phyloP scores from a whole-genome alignment of 2,113 vertebrate genomes.

The Hirundichthys speculiger region DNA sequence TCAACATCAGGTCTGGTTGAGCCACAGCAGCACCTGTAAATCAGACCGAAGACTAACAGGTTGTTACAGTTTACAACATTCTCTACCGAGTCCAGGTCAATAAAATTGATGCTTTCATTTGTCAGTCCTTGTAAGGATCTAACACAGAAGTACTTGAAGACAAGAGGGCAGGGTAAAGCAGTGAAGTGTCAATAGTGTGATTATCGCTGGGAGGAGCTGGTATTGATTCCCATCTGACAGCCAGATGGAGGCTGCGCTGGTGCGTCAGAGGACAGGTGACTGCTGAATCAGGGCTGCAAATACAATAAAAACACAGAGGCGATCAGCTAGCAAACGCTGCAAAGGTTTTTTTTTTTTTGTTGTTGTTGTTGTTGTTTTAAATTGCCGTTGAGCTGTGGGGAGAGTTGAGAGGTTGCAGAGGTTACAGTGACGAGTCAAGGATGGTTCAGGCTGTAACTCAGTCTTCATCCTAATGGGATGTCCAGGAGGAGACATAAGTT shows the following conservation, averaged over 20 bases:
- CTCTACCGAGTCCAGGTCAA: not conserved
- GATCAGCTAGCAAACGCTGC: too few relatives aligned
- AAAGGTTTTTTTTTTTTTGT: not conserved
- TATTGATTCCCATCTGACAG: conserved; percentile 52
- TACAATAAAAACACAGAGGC: not conserved
- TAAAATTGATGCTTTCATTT: conserved; percentile 1
- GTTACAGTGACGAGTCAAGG: too few relatives aligned
- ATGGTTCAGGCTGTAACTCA: conserved; percentile 22
- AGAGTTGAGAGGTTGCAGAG: conserved; percentile 17
- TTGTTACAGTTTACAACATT: conserved; percentile 3
- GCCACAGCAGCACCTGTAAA: not conserved
- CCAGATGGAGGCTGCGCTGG: conserved; percentile 36
- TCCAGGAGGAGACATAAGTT: conserved; percentile 52
- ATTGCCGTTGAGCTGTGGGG: not conserved
- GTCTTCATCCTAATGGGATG: conserved; percentile 36
- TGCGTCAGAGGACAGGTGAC: conserved; percentile 25
- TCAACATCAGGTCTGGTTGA: too few relatives aligned
- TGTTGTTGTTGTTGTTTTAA: too few relatives aligned
- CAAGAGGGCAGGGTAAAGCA: conserved; percentile 2
- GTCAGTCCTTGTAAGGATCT: conserved; percentile 4
- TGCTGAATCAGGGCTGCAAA: conserved; percentile 20
- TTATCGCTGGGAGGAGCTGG: conserved; percentile 26
- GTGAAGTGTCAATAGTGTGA: conserved; percentile 35
- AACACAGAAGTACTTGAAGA: not conserved
- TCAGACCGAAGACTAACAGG: not conserved